Evolutionary conservation across 2,888 invertebrate species (phyloP), one percentile per base, ranked within the genome.

Genomic region (Norana najaformis): DNA sequence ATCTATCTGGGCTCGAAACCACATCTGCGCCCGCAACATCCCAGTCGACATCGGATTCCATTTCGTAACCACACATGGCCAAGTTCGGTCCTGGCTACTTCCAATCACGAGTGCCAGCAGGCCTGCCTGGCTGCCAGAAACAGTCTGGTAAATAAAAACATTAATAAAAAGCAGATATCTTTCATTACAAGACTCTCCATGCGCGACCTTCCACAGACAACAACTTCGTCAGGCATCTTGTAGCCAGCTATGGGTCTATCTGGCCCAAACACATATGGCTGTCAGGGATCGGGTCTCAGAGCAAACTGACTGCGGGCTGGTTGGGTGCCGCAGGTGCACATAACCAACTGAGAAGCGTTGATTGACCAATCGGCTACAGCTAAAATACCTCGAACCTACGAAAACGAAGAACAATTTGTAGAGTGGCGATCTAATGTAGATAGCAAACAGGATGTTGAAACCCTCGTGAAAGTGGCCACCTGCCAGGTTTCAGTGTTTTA

Each of bases 1-100:
- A 69, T 69, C 69, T 69, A 69, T 69, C n/a, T 69, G n/a, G 69
- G 69, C n/a, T 69, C 69, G n/a, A 69, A 69, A n/a, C n/a, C 69
- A 69, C 69, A 69, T 69, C 69, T 69, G 69, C n/a, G 69, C 30
- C 69, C 69, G 6, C 4, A 69, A 5, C n/a, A 69, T n/a, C 30
- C n/a, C 69, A 69, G 69, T n/a, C 69, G 8, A n/a, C 69, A n/a
- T 30, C 8, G 69, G 69, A 69, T 69, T 30, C 0, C 69, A 8
- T 69, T 69, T 69, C 13, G 69, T 69, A n/a, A 8, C 4, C 69
- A 69, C 69, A n/a, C 69, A 69, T 69, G 69, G 69, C 69, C 69
- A 69, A 69, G 30, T 69, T 69, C 69, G 4, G n/a, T 69, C 69
- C 69, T 8, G 8, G 8, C 69, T 69, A 69, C n/a, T 69, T 69